Conservation (phyloP, 2,888 invertebrate genomes). For the Herminia tarsipennalis region DNA sequence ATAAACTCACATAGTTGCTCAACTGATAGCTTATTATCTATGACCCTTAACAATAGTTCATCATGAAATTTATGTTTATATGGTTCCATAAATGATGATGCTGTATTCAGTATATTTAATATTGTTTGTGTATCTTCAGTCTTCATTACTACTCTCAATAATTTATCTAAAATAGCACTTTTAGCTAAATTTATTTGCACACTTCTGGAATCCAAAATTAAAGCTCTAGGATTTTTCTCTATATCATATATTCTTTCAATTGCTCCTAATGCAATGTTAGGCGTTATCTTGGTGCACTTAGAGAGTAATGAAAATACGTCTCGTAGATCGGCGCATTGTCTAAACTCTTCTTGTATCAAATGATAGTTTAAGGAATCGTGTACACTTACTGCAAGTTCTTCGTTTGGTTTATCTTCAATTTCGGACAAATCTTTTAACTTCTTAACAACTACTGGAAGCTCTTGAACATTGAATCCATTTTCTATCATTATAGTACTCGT, state of each 20-base stretch:
- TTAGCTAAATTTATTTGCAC: constrained; percentile 70
- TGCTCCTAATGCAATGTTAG: constrained; percentile 80
- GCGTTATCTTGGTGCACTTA: constrained; percentile 80
- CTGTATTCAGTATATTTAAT: constrained; percentile 71
- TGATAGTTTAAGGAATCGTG: constrained; percentile 66
- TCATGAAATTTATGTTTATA: constrained; percentile 84
- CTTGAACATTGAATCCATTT: constrained; percentile 88
- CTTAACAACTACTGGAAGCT: constrained; percentile 88
- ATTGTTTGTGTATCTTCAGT: constrained; percentile 80
- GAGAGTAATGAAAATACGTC: constrained; percentile 78
- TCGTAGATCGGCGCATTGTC: constrained; percentile 70
- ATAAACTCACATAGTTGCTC: constrained; percentile 86
- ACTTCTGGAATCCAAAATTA: constrained; percentile 51
- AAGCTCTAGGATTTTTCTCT: constrained; percentile 61
- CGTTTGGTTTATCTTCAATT: constrained; percentile 51
- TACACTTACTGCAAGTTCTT: constrained; percentile 42
- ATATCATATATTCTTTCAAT: constrained; percentile 78
- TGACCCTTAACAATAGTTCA: constrained; percentile 86
- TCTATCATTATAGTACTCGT: constrained; percentile 87
- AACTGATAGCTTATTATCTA: constrained; percentile 85
- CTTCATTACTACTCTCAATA: constrained; percentile 73
- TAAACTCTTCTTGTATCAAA: constrained; percentile 78
- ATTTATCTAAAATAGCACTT: constrained; percentile 78
- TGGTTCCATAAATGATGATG: constrained; percentile 71
- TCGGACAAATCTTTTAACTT: constrained; percentile 74